Base-by-base conservation (phyloP, 2,888 invertebrate genomes). In the Ochropleura plecta region DNA sequence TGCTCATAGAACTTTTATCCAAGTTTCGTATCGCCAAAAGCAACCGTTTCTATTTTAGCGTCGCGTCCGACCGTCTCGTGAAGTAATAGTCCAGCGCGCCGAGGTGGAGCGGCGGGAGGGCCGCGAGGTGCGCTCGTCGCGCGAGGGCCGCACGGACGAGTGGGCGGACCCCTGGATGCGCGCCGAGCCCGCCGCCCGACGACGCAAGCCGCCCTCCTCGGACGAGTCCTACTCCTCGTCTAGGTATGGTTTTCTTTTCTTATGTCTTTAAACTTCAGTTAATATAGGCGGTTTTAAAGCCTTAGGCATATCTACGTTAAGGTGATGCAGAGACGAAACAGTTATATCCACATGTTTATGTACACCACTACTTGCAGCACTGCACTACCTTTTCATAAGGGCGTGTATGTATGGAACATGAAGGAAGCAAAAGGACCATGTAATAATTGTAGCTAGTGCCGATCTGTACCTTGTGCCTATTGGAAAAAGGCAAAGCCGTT, bases 141-240 rank as follows among this genome's bases (percentile, higher is more conserved):
- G 60, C 82, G 91, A 91, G 88, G 92, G 95, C 92, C 71, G 97
- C 97, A 98, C 97, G 0, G 99, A 99, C 92, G 99, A 99, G 89
- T 99, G 99, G 99, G 98, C 98, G 62, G 99, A 99, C 95, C 99
- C 99, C 0, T 99, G 99, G 99, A 98, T 98, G 92, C 96, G 97
- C 1, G 97, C 97, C 57, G 97, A 97, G 81, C 94, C 97, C 10
- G 96, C 97, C 70, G 94, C 97, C 0, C 79, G 95, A 0, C 86
- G 94, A 5, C 90, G 95, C 55, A 90, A 94, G n/a, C 94, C 94
- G 30, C 95, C 94, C 0, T 95, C 96, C 8, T 95, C 96, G 0
- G 96, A 96, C 12, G 96, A 96, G 68, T 95, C 96, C 0, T 96
- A 96, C 84, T 96, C 96, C 3, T 96, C 96, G 3, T 94, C 96